Evolutionary conservation across 2,113 vertebrate species (phyloP), one percentile per base, ranked within the genome.

Genomic region (Bubo blakistoni): DNA sequence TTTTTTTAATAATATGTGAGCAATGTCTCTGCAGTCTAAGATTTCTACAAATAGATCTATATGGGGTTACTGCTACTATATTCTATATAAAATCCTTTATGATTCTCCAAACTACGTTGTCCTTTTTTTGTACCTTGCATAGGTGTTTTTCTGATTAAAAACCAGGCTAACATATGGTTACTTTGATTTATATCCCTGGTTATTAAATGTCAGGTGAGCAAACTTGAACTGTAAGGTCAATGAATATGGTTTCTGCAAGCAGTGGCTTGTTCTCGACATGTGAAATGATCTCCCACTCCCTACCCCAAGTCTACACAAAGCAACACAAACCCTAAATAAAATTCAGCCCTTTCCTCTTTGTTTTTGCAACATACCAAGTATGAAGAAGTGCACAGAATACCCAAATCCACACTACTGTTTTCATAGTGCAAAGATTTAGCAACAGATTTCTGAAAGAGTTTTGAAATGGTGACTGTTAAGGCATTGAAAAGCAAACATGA

Each of bases 1-100:
- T 8, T 21, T 52, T 18, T 46, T 34, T 8, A 5, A 14, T 21
- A n/a, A 10, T 18, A 21, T 4, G 1, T 2, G 0, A 42, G 8
- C 3, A 21, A 20, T 38, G 19, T 49, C 9, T 73, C 25, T 54
- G 4, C 5, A 49, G 9, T 21, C 15, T 54, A 47, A 70, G 13
- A 65, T 55, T 70, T 61, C 25, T 30, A 21, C 4, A 16, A 25
- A 66, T 16, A 38, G 2, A 24, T 47, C 2, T 36, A 69, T 34
- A 66, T 22, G 17, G 57, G 17, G 2, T 47, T 57, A 38, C 13
- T 4, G 34, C 2, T 40, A 19, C 42, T 70, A 38, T 57, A 55
- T 34, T 90, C 16, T 6, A 18, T 40, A 55, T 21, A 4, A 66
- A 83, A 42, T 65, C 5, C 16, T 54, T 76, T 38, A 57, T 47